Evolutionary conservation across 2,888 invertebrate species (phyloP), one percentile per base, ranked within the genome.

Genomic region (Seira sanloemensis): DNA sequence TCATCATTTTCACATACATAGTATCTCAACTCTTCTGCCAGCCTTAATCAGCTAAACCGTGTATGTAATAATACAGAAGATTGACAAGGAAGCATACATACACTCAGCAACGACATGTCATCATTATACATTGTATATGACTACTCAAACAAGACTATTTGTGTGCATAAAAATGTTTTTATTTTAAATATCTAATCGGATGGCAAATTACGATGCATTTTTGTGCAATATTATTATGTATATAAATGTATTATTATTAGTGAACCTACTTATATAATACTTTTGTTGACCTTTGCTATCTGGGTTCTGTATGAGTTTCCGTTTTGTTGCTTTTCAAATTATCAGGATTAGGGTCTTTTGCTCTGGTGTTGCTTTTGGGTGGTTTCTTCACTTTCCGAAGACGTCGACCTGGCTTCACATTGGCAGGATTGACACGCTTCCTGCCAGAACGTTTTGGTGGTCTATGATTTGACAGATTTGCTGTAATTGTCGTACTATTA

Each of bases 361-460:
- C n/a, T n/a, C n/a, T n/a, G n/a, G n/a, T n/a, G n/a, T 69, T 67
- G n/a, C 21, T 46, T n/a, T 82, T 82, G 18, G 18, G 18, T 9
- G 81, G 81, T 54, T 82, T 82, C 62, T 76, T 37, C 19, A 82
- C 81, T 76, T 82, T 82, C n/a, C 81, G 81, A 24, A 82, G 81
- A 23, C 81, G 62, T n/a, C 76, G 24, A 23, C 81, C 81, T 5
- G 81, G 81, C 27, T 82, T 82, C 26, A 82, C 81, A 12, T 50
- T 19, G 0, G 81, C 81, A 65, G 81, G 81, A 76, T 82, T 82
- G 2, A 82, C 81, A 4, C 81, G 75, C 27, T 67, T 80, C 19
- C 76, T 26, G 16, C 54, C n/a, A n/a, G n/a, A n/a, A n/a, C n/a
- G n/a, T n/a, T n/a, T n/a, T n/a, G n/a, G n/a, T n/a, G n/a, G n/a